Evolutionary conservation across 2,113 vertebrate genomes (phyloP).

Genomic region (Callipepla squamata): DNA sequence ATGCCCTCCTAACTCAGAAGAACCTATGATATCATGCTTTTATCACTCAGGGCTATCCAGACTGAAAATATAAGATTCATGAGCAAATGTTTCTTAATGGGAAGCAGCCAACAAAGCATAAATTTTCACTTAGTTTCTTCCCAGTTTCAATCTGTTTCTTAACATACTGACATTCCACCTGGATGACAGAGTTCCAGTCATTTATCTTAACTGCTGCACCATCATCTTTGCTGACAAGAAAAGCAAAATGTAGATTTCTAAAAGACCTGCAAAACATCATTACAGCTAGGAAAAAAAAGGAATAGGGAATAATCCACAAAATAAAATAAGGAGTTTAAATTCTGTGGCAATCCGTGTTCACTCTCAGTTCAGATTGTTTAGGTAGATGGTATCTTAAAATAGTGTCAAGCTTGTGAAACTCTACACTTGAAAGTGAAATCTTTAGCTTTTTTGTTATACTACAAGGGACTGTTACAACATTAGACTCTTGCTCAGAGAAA

Average conservation of each 20-base stretch:
- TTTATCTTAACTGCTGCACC: slow-evolving; percentile 39
- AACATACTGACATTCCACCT: slow-evolving; percentile 36
- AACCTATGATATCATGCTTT: background rate
- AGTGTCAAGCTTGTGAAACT: background rate
- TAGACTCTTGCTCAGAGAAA: background rate
- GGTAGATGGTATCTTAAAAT: background rate
- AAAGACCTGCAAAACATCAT: slow-evolving; percentile 53
- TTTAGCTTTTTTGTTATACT: background rate
- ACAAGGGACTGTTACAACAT: background rate
- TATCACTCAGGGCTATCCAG: background rate
- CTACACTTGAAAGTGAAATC: background rate
- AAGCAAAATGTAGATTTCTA: slow-evolving; percentile 59
- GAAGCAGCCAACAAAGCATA: slow-evolving; percentile 25
- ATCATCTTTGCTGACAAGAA: slow-evolving; percentile 29
- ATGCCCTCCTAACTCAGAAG: background rate
- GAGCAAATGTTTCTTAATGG: slow-evolving; percentile 3
- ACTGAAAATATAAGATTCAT: slow-evolving; percentile 22
- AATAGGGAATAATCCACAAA: background rate
- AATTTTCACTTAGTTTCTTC: slow-evolving; percentile 38
- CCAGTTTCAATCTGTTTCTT: background rate
- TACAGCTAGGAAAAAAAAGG: background rate
- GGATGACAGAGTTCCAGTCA: background rate
- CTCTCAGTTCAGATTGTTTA: background rate
- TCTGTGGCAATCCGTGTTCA: background rate
- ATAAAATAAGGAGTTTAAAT: background rate